Base-by-base conservation (phyloP, 2,113 vertebrate genomes). In the Oryzias javanicus region DNA sequence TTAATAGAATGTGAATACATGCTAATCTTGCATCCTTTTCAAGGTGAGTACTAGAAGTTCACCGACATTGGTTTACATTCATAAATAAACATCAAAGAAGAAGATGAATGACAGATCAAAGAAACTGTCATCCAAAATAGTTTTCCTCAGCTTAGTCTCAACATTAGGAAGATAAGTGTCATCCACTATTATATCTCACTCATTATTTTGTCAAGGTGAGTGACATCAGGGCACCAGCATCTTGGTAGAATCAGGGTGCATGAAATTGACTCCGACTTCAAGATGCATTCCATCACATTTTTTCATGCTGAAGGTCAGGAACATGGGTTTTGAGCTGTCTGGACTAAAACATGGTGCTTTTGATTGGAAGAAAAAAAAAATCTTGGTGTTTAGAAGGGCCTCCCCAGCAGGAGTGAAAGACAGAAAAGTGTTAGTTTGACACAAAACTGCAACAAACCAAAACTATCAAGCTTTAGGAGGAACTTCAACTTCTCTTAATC, bases 191-290 rank as follows among this genome's bases (percentile, higher is more conserved):
- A 52, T 16, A 25, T 25, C 25, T 16, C 50, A 52, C 50, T 52
- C 10, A 52, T 17, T 13, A n/a, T 53, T 22, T 51, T 49, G 22
- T 50, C 49, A 50, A 19, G 46, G 6, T 24, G 24, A 53, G 25
- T 53, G 25, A 53, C 27, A 50, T 16, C 22, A 35, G 50, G 18
- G 25, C 50, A 35, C 35, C 50, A 35, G 50, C 24, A n/a, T 27
- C 6, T 52, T 52, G 25, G 15, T 52, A 4, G 29, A 35, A n/a
- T 52, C 50, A 53, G 16, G 27, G 17, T 29, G 25, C 50, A 53
- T 53, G 50, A 53, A 53, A 53, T 53, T 53, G 50, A 29, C 16
- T 53, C 50, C 16, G 25, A 14, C 16, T 35, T 53, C 27, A 35
- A 53, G 27, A 53, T 8, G 15, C 5, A 35, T 29, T 29, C 17